Evolutionary conservation across 1,140 invertebrate species (phyloP).

Genomic region (Tyrophagus putrescentiae): DNA sequence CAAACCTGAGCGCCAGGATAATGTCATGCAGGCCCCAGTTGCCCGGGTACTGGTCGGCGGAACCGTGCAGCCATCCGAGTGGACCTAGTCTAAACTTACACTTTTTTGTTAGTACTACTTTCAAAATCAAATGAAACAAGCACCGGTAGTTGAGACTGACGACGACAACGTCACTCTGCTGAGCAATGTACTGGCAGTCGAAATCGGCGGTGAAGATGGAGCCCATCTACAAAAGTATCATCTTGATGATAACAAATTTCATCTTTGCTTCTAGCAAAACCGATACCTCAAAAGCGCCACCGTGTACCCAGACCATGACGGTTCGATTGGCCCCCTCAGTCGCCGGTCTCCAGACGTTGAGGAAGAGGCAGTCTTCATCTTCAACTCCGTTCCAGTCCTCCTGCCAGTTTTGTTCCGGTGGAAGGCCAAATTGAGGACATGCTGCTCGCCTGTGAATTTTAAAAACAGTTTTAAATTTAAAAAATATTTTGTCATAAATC

Average conservation of each 20-base stretch:
- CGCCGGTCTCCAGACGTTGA: conserved; percentile 18
- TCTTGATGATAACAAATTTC: no score
- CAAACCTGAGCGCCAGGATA: conserved; percentile 38
- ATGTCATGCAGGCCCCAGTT: conserved; percentile 42
- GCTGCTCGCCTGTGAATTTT: no score
- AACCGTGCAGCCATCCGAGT: no score
- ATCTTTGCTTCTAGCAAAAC: no score
- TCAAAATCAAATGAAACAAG: no score
- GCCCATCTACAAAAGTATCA: no score
- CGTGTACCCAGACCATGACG: conserved; percentile 43
- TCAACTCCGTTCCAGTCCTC: not conserved
- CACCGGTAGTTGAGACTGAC: conserved; percentile 65
- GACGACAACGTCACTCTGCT: conserved; percentile 52
- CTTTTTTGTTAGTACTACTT: no score
- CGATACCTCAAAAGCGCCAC: conserved; percentile 41
- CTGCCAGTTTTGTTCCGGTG: not conserved
- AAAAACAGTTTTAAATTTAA: no score
- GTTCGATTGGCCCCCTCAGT: not conserved
- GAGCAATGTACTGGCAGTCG: no score
- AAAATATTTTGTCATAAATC: no score
- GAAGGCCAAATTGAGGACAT: not conserved
- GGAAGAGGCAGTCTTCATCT: conserved; percentile 20
- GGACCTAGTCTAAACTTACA: no score
- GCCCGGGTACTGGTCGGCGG: conserved; percentile 44
- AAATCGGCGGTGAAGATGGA: no score